These are phyloP conservation scores for Sceliomorpha sp. DNA, from an alignment of 2,888 invertebrate species.

Conservation along the genomic window DNA sequence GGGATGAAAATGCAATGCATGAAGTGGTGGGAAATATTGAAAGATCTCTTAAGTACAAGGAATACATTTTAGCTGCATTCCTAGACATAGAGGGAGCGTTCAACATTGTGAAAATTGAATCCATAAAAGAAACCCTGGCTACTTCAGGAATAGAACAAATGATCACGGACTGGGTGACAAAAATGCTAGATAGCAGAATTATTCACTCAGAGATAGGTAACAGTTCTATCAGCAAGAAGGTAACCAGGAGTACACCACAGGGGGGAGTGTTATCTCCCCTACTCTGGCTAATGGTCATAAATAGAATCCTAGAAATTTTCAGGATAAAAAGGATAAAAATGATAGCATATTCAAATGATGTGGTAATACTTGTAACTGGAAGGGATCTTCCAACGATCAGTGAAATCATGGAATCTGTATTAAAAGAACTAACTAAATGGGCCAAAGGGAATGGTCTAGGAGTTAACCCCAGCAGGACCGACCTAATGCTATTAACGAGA, in stretches of 20 bases:
- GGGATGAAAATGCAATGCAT: no score
- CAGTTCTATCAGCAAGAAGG: neutral
- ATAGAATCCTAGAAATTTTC: slow-evolving; percentile 29
- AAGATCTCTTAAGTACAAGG: slow-evolving; percentile 17
- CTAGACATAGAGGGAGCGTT: slow-evolving; percentile 63
- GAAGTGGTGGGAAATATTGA: slow-evolving; percentile 8
- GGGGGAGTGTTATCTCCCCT: slow-evolving; percentile 65
- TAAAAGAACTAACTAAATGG: slow-evolving; percentile 8
- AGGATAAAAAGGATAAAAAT: neutral
- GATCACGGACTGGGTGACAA: slow-evolving; percentile 14
- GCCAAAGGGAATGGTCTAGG: slow-evolving; percentile 13
- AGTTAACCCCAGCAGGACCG: slow-evolving; percentile 34
- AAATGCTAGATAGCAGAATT: slow-evolving; percentile 19
- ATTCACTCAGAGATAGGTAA: slow-evolving; percentile 12
- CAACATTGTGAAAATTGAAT: slow-evolving; percentile 44
- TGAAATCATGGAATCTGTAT: slow-evolving; percentile 7
- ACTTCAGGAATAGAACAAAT: slow-evolving; percentile 8
- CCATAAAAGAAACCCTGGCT: slow-evolving; percentile 32
- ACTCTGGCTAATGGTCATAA: slow-evolving; percentile 62
- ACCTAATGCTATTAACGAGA: slow-evolving; percentile 33
- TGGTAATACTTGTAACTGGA: no score
- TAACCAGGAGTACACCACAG: slow-evolving; percentile 62
- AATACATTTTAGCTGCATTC: slow-evolving; percentile 48
- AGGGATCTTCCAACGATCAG: neutral
- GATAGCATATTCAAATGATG: no score